These are phyloP conservation scores for Platynereis dumerilii DNA, from an alignment of 2,888 invertebrate species.

Conservation along the genomic window DNA sequence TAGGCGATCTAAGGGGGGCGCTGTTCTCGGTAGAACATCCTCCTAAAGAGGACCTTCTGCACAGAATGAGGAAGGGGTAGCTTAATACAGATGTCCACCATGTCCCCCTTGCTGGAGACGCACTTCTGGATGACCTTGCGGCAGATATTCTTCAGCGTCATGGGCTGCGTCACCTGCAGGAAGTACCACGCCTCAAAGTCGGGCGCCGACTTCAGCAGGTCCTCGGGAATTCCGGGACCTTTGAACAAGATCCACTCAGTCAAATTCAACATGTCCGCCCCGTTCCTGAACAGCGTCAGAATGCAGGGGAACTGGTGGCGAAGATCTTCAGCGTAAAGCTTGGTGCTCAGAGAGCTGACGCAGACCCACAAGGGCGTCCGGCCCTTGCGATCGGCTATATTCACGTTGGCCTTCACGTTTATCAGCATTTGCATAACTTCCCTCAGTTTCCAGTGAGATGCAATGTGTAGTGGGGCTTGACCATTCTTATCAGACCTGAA, in stretches of 20 bases:
- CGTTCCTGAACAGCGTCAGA: constrained; percentile 54
- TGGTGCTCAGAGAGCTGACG: constrained; percentile 60
- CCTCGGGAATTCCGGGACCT: constrained; percentile 53
- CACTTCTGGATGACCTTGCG: constrained; percentile 60
- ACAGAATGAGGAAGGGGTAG: constrained; percentile 58
- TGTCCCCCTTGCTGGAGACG: constrained; percentile 43
- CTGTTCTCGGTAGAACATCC: constrained; percentile 50
- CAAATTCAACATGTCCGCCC: constrained; percentile 63
- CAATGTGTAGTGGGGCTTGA: constrained; percentile 58
- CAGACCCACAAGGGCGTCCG: constrained; percentile 60
- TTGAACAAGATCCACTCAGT: constrained; percentile 62
- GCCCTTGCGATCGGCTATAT: constrained; percentile 55
- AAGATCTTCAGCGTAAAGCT: constrained; percentile 60
- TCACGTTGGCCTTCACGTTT: constrained; percentile 49
- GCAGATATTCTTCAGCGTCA: constrained; percentile 60
- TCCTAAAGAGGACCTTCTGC: constrained; percentile 53
- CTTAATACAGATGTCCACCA: constrained; percentile 49
- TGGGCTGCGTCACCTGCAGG: constrained; percentile 51
- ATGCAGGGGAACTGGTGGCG: constrained; percentile 59
- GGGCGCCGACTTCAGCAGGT: constrained; percentile 47
- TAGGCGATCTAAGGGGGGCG: neutral
- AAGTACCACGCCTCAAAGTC: constrained; percentile 52
- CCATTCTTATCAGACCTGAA: constrained; percentile 57
- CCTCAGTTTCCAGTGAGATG: constrained; percentile 61
- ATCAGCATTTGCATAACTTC: constrained; percentile 56